These are phyloP conservation scores for Perithous albicinctus DNA, from an alignment of 2,888 invertebrate species.

Conservation along the genomic window DNA sequence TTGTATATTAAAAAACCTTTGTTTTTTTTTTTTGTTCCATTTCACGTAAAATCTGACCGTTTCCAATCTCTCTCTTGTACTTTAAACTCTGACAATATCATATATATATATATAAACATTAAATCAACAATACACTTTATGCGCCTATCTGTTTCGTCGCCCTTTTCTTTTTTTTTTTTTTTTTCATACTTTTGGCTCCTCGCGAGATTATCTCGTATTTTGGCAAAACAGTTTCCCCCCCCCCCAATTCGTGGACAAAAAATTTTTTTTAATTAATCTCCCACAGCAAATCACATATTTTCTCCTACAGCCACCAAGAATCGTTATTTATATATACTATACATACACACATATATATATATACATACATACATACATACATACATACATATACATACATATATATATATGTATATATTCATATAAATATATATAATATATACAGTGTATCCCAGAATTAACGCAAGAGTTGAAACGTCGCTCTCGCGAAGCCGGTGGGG, in stretches of 20 bases:
- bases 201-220: constrained; percentile 71
- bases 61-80: constrained; percentile 56
- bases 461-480: constrained; percentile 28
- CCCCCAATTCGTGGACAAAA: no score
- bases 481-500: constrained; percentile 21
- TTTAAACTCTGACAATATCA: constrained; percentile 68
- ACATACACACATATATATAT: constrained; percentile 27
- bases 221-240: constrained; percentile 71
- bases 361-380: constrained; percentile 18
- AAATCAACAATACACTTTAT: constrained; percentile 71
- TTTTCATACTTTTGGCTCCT: no score
- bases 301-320: constrained; percentile 22
- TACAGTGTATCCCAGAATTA: constrained; percentile 63
- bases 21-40: constrained; percentile 35
- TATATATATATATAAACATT: constrained; percentile 68
- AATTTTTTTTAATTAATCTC: constrained; percentile 13
- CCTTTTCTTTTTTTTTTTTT: no score
- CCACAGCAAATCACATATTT: constrained; percentile 35
- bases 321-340: constrained; percentile 47
- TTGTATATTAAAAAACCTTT: constrained; percentile 62
- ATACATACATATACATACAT: constrained; percentile 42
- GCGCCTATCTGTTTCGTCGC: constrained; percentile 34
- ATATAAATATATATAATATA: constrained; percentile 65
- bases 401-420: constrained; percentile 46
- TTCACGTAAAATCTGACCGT: constrained; percentile 11